Base-by-base conservation (phyloP, 2,888 invertebrate genomes). In the Diplolepis rosae region DNA sequence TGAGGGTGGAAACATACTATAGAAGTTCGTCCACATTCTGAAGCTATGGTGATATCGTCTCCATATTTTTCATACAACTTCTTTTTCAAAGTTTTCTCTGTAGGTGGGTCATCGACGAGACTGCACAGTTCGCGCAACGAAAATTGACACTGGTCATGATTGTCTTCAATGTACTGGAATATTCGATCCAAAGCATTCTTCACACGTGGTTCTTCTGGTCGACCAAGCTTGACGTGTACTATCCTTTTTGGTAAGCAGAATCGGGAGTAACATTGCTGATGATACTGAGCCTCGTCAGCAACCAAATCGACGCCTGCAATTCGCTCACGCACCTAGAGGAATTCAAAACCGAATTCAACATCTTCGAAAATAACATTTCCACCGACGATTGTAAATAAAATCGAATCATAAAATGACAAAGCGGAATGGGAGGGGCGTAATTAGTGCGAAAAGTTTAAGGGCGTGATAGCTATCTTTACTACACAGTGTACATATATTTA, bases 1-100 rank as follows among this genome's bases (percentile, higher is more conserved):
- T 30, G 30, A 30, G 30, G 30, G 30, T 4, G 30, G 30, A 30
- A 30, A 30, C 30, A 30, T 30, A 30, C 30, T 30, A 30, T 30
- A 30, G 30, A 30, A 30, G 30, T 6, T 30, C 6, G 30, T 6
- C 6, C 4, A 30, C 30, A 30, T 30, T 30, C 30, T 30, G 30
- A 30, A 30, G 30, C 30, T 5, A 30, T 30, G 30, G 30, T 5
- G 30, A 30, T 30, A 30, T 30, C 30, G 6, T 30, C 30, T n/a
- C 67, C 67, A 18, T 50, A 67, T 18, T 67, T 48, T 24, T 67
- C 50, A 15, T 15, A 15, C 30, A 67, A 67, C 15, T 67, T 67
- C 35, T 28, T 28, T 30, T 67, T 67, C 11, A 67, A 51, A 4
- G 67, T 67, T 32, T 32, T 35, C 50, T 67, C 67, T 28, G 13